These are phyloP conservation scores for Desmophyllum pertusum DNA, from an alignment of 92 coral and sea anemone species.

Conservation along the genomic window DNA sequence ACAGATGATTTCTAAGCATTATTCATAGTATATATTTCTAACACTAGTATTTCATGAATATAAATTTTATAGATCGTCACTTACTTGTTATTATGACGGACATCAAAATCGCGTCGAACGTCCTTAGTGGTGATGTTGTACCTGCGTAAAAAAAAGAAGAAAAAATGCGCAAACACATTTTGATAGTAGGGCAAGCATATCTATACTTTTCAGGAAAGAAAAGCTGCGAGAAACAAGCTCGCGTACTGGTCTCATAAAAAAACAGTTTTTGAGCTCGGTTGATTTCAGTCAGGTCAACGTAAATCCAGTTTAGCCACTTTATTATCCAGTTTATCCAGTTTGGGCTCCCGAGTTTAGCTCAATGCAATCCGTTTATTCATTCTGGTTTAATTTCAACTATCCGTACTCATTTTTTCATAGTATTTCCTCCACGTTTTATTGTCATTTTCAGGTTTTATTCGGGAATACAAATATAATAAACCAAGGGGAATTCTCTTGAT, in stretches of 20 bases:
- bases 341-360: too few relatives aligned
- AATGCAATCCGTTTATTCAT: too few relatives aligned
- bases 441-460: too few relatives aligned
- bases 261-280: background rate
- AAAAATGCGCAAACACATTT: background rate
- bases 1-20: too few relatives aligned
- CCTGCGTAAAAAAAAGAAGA: background rate
- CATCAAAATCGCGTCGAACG: slow-evolving; percentile 22
- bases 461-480: too few relatives aligned
- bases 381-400: too few relatives aligned
- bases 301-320: too few relatives aligned
- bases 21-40: background rate
- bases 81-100: slow-evolving; percentile 18
- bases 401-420: too few relatives aligned
- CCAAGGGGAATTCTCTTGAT: background rate
- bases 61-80: background rate
- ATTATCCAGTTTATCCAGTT: too few relatives aligned
- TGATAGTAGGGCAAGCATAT: too few relatives aligned
- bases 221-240: background rate
- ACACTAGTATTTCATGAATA: background rate
- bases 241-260: background rate
- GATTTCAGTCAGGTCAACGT: too few relatives aligned
- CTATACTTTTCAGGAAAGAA: background rate
- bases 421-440: too few relatives aligned
- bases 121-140: slow-evolving; percentile 39